These are phyloP conservation scores for Drosophila rufa DNA, from an alignment of 1,140 invertebrate genomes.

Conservation along the genomic window DNA sequence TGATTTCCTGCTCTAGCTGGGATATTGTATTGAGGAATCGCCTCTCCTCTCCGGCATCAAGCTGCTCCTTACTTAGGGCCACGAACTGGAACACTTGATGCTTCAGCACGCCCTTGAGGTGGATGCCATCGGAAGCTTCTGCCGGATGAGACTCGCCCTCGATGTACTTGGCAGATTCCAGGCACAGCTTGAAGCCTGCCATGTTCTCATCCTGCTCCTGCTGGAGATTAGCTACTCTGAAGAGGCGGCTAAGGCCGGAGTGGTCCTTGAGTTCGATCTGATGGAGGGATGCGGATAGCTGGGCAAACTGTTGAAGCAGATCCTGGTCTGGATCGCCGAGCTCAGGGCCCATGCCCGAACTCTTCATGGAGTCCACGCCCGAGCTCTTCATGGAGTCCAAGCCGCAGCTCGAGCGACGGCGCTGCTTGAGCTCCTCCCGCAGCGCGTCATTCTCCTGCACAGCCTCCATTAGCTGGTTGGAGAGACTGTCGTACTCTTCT, in stretches of 20 bases:
- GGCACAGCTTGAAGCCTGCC: constrained; percentile 29
- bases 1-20: constrained; percentile 46
- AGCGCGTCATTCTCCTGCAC: constrained; percentile 61
- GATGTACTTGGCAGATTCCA: constrained; percentile 27
- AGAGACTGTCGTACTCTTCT: constrained; percentile 70
- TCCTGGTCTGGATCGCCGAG: constrained; percentile 8
- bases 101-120: constrained; percentile 39
- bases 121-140: constrained; percentile 3
- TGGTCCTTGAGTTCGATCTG: constrained; percentile 48
- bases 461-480: constrained; percentile 69
- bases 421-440: constrained; percentile 36
- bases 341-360: constrained; percentile 40
- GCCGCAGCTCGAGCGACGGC: not conserved
- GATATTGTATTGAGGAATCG: constrained; percentile 34
- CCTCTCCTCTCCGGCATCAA: not conserved
- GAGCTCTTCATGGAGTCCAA: constrained; percentile 45
- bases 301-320: constrained; percentile 33
- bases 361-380: constrained; percentile 42
- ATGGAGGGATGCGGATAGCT: constrained; percentile 40
- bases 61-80: not conserved
- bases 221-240: constrained; percentile 11
- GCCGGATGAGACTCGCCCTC: not conserved
- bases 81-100: constrained; percentile 48
- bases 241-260: constrained; percentile 36
- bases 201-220: not conserved